Evolutionary conservation across 2,797 vertebrate species (phyloP).

Genomic region (Basileuterus tristriatus): DNA sequence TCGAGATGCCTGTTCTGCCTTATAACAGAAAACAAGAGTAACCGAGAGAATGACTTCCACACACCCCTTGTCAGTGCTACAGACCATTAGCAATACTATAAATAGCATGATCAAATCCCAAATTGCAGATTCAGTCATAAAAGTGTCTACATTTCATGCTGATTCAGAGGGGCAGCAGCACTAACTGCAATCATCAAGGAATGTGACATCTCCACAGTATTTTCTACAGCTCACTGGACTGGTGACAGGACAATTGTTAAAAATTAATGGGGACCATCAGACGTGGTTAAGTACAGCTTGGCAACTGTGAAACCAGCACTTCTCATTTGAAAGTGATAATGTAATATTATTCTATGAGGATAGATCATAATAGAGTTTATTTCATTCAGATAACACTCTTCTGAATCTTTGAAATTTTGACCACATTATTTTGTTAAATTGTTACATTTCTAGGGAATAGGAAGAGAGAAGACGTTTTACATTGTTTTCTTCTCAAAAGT

Average conservation of each 20-base stretch:
- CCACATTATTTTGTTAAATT: not conserved
- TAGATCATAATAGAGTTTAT: not conserved
- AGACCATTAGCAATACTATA: slow-evolving; percentile 45
- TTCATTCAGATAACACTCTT: not conserved
- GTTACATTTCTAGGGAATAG: not conserved
- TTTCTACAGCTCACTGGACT: slow-evolving; percentile 42
- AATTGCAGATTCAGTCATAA: slow-evolving; percentile 50
- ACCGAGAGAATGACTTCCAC: not conserved
- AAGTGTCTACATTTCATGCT: slow-evolving; percentile 27
- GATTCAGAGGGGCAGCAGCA: slow-evolving; percentile 32
- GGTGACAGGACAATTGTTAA: slow-evolving; percentile 26
- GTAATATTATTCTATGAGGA: not conserved
- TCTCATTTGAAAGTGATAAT: not conserved
- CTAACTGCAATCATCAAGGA: slow-evolving; percentile 32
- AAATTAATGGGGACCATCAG: slow-evolving; percentile 42
- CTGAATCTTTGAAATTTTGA: not conserved
- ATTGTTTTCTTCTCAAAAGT: not conserved
- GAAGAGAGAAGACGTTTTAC: not conserved
- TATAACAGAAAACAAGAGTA: not conserved
- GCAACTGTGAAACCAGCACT: not conserved
- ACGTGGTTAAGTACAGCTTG: slow-evolving; percentile 6
- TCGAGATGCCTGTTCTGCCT: not conserved
- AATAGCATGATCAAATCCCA: slow-evolving; percentile 46
- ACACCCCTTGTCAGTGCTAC: slow-evolving; percentile 7
- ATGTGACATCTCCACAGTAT: slow-evolving; percentile 15